Base-by-base conservation (phyloP, 2,888 invertebrate genomes). In the Cephus pygmeus region DNA sequence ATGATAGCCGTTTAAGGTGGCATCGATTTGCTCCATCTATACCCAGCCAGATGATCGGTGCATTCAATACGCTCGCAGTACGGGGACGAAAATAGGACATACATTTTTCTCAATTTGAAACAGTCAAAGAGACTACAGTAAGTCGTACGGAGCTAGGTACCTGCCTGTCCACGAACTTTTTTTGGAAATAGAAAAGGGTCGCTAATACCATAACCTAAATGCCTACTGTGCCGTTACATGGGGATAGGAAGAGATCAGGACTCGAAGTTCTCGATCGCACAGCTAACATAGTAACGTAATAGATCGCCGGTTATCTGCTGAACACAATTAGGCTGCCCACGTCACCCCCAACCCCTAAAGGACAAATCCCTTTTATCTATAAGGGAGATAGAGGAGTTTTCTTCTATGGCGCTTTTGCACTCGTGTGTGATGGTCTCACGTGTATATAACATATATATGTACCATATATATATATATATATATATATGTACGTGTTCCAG, bases 331-430 rank as follows among this genome's bases (percentile, higher is more conserved):
- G 90, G 87, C 85, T 85, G 87, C 83, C 77, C 80, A 81, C 82
- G 81, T 84, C 78, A 80, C 77, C 80, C 80, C 83, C 83, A 82
- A 75, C 85, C 85, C 79, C 86, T 81, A 84, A 87, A 86, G 88
- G 88, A 89, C 89, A 90, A 90, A 90, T 90, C 87, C 87, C 87
- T 87, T 87, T 90, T 90, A 90, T 89, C 90, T 89, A 77, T 80
- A 81, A 83, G 79, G 84, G 78, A 85, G 86, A 85, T 81, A 79
- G 82, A 82, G 84, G 88, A 86, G 85, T 88, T 87, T 88, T 86
- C 88, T 86, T 85, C 83, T 81, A 82, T 79, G 77, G 79, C 79
- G 34, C 74, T 73, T 73, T 69, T 77, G 76, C 79, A 79, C 78
- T 73, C 77, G 69, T n/a, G 34, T 69, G 69, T 71, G 34, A 31